Evolutionary conservation across 2,888 invertebrate species (phyloP), one percentile per base, ranked within the genome.

Genomic region (Ephialtes manifestator): DNA sequence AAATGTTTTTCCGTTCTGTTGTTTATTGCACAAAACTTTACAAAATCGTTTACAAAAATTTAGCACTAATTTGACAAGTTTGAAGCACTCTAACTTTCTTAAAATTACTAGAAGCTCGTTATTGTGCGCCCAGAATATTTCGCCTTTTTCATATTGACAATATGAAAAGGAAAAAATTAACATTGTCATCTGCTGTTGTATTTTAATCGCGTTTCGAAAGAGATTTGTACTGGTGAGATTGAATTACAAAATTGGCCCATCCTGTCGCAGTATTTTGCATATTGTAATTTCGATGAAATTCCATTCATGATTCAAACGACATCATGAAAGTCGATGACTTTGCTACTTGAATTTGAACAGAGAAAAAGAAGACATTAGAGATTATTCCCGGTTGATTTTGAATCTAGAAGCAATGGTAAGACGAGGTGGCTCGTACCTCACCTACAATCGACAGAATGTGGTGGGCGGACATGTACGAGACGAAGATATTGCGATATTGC

Each of bases 401-500:
- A 63, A 18, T 63, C 4, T 60, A 31, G 15, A 31, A 31, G 7
- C 60, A 31, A 60, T 5, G 60, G 31, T 31, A 35, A 58, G 20
- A 13, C n/a, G 48, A 48, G 24, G 51, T 24, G 48, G 63, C 46
- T 68, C 68, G 68, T 68, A 68, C 55, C 63, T 75, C 46, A 67
- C 43, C 58, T 28, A 71, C 48, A 53, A 58, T 78, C 81, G 81
- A 74, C 39, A 18, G 46, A 77, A 60, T 68, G 78, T 79, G 70
- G 39, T 10, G 39, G 78, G 76, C 78, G 81, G 79, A 28, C 72
- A 76, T 84, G 80, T 87, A 83, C 87, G 88, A 89, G 89, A 89
- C 89, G 89, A 89, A 90, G 89, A 89, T 88, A 88, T 92, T 92
- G 92, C 91, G 89, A 90, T 88, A 90, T 88, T 87, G 89, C 91